These are phyloP conservation scores for Lumbricus terrestris DNA, from an alignment of 2,888 invertebrate genomes.

Conservation along the genomic window DNA sequence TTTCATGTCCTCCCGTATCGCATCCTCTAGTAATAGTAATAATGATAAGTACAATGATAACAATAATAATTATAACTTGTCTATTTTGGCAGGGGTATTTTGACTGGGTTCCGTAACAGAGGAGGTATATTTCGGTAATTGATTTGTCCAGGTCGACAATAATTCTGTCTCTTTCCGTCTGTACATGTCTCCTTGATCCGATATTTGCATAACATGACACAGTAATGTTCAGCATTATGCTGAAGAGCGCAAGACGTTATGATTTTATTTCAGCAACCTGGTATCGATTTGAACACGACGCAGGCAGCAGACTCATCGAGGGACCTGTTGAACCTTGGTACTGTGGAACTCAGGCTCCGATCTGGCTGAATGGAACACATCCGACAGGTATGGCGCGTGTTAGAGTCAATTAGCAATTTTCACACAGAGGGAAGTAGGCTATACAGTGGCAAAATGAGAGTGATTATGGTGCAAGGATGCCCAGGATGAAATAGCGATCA, in stretches of 20 bases:
- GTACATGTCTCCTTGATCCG: too few relatives aligned
- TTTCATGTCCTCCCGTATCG: too few relatives aligned
- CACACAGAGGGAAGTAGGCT: neutral
- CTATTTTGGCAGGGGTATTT: too few relatives aligned
- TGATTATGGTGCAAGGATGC: neutral
- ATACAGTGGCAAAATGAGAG: neutral
- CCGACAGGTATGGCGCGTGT: neutral
- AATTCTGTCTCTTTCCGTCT: too few relatives aligned
- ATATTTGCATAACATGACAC: too few relatives aligned
- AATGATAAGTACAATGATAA: too few relatives aligned
- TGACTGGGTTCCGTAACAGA: too few relatives aligned
- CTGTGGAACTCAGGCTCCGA: neutral
- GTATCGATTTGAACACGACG: slow-evolving; percentile 9
- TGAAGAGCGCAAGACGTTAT: neutral
- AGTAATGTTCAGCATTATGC: too few relatives aligned
- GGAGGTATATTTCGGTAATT: too few relatives aligned
- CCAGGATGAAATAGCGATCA: neutral
- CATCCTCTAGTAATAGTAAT: too few relatives aligned
- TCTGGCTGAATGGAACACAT: neutral
- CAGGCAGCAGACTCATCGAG: neutral
- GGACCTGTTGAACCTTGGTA: neutral
- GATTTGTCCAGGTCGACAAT: too few relatives aligned
- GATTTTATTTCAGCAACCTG: neutral
- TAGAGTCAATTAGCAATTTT: neutral
- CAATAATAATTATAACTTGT: too few relatives aligned